Conservation (phyloP, 2,113 vertebrate species). For the Clarias magur region DNA sequence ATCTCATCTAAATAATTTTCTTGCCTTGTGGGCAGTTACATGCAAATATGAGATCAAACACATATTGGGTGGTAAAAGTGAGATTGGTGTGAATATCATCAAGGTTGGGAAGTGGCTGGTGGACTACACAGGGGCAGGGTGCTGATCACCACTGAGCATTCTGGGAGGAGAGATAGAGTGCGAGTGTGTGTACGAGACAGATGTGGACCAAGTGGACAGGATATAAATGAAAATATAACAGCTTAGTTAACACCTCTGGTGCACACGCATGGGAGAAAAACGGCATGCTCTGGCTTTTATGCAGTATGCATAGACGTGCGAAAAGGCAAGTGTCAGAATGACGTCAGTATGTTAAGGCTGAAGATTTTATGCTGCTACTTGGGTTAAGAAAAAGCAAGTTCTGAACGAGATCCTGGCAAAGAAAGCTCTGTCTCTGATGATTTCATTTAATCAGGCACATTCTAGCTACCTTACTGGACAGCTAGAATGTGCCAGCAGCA, state of each 20-base stretch:
- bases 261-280: conserved; percentile 17
- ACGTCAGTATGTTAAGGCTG: background rate
- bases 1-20: conserved; percentile 79
- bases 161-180: conserved; percentile 1
- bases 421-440: background rate
- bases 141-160: conserved; percentile 51
- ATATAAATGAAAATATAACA: conserved; percentile 13
- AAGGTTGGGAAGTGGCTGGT: conserved; percentile 57
- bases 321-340: background rate
- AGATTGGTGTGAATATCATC: conserved; percentile 77
- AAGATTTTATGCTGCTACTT: background rate
- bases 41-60: conserved; percentile 82
- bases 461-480: background rate
- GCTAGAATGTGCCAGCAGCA: background rate
- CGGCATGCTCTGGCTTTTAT: conserved; percentile 22
- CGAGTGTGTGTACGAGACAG: background rate
- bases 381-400: background rate
- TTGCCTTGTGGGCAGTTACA: conserved; percentile 72
- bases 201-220: background rate
- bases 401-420: background rate
- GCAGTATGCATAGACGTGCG: background rate
- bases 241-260: conserved; percentile 11
- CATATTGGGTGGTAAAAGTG: conserved; percentile 70
- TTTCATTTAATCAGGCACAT: background rate
- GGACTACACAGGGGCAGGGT: conserved; percentile 67